A percentile compares a stretch with the other conserved stretches of the same genome.
phyloP scores from a whole-genome alignment of 2,113 vertebrate species.

The Speoplatyrhinus poulsoni region DNA sequence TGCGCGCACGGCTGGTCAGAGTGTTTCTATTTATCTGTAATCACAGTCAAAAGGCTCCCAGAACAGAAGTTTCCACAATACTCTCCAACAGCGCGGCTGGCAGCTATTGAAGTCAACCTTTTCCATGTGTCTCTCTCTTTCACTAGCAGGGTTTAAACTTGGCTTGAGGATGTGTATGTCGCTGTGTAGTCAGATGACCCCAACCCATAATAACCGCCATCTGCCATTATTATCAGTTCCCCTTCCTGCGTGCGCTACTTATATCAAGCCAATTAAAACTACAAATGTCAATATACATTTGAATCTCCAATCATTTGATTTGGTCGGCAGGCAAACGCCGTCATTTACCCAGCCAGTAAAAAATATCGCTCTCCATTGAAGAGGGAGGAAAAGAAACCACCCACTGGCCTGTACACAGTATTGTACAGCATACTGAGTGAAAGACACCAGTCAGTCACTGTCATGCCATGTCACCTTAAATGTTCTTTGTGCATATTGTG shows the following conservation, averaged over 20 bases:
- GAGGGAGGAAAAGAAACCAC: constrained; percentile 21
- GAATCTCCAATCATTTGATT: constrained; percentile 37
- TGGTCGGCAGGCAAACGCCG: constrained; percentile 2
- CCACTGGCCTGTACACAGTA: constrained; percentile 1
- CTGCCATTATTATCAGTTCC: constrained; percentile 63
- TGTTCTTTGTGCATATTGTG: constrained; percentile 7
- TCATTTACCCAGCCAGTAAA: constrained; percentile 32
- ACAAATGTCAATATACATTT: constrained; percentile 63
- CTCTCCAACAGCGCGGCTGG: constrained; percentile 50
- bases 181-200: constrained; percentile 56
- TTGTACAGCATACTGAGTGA: too few species aligned
- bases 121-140: constrained; percentile 25
- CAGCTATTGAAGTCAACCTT: constrained; percentile 46
- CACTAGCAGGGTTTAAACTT: constrained; percentile 32
- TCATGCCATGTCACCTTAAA: constrained; percentile 32
- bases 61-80: constrained; percentile 49
- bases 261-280: constrained; percentile 56
- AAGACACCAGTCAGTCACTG: constrained; percentile 36
- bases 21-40: constrained; percentile 64
- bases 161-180: constrained; percentile 16
- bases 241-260: constrained; percentile 43
- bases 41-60: constrained; percentile 53
- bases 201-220: constrained; percentile 48
- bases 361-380: constrained; percentile 17
- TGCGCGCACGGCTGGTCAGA: constrained; percentile 12